These are phyloP conservation scores for Caenorhabditis sp. DNA, from an alignment of 2,888 invertebrate genomes.

Conservation along the genomic window DNA sequence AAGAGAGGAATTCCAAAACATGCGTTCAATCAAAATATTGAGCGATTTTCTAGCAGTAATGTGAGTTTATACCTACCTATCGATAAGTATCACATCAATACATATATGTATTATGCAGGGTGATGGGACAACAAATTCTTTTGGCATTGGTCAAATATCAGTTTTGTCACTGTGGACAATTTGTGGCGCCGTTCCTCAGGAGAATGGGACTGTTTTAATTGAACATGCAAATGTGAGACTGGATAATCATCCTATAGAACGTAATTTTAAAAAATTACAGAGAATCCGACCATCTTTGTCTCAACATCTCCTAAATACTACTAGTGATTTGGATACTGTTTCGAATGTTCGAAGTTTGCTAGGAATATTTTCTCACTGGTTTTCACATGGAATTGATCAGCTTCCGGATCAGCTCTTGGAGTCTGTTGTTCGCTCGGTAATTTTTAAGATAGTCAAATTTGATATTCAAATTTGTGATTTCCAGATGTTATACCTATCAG, in stretches of 20 bases:
- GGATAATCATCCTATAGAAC: no score
- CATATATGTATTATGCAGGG: slow-evolving; percentile 18
- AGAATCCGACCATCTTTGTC: slow-evolving; percentile 23
- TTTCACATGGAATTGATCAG: slow-evolving; percentile 53
- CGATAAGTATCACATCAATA: no score
- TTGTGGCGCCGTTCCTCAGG: slow-evolving; percentile 50
- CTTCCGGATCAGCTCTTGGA: slow-evolving; percentile 54
- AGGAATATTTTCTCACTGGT: slow-evolving; percentile 69
- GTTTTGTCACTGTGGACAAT: slow-evolving; percentile 61
- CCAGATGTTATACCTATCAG: slow-evolving; percentile 55
- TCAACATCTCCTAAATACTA: slow-evolving; percentile 30
- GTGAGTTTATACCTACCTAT: slow-evolving; percentile 2
- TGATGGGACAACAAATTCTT: slow-evolving; percentile 25
- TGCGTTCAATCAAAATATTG: background rate
- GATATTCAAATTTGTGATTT: background rate
- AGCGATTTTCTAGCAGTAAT: background rate
- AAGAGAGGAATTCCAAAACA: slow-evolving; percentile 10
- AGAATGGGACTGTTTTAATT: slow-evolving; percentile 5
- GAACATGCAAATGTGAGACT: background rate
- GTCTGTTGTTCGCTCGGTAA: slow-evolving; percentile 56
- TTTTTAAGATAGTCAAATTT: background rate
- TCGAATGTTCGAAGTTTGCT: slow-evolving; percentile 65
- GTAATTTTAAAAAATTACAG: slow-evolving; percentile 1
- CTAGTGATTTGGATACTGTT: slow-evolving; percentile 62
- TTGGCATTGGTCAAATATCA: slow-evolving; percentile 58